Percentiles rank a stretch among this genome's conserved stretches.
phyloP scores from a whole-genome alignment of 2,113 vertebrate genomes.

The Mesembrinibis cayennensis region DNA sequence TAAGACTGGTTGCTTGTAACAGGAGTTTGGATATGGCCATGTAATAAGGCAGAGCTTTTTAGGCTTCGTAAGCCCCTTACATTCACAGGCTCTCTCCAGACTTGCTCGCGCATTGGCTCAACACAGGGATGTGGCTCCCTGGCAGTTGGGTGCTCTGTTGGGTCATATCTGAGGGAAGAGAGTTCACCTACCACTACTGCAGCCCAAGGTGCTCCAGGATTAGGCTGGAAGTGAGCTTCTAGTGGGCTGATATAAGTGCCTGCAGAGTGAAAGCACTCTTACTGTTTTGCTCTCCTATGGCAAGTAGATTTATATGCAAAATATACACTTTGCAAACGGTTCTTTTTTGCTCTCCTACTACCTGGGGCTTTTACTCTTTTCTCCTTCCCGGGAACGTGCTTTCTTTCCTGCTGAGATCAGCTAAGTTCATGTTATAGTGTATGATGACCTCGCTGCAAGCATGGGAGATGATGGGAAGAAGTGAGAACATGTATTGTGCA shows the following conservation, averaged over 20 bases:
- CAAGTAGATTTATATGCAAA: neutral
- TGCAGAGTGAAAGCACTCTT: neutral
- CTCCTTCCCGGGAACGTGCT: neutral
- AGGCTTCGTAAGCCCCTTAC: neutral
- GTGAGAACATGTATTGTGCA: neutral
- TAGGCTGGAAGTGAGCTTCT: neutral
- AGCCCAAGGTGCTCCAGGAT: neutral
- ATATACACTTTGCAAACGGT: neutral
- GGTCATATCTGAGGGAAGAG: no score
- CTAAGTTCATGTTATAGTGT: neutral
- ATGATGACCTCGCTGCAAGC: neutral
- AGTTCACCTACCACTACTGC: neutral
- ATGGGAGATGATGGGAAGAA: neutral
- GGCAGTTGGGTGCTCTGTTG: neutral
- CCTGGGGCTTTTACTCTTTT: neutral
- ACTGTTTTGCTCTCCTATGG: neutral
- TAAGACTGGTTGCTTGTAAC: neutral
- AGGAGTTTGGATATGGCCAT: neutral
- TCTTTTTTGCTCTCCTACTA: neutral
- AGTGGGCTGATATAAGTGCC: neutral
- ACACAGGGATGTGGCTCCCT: neutral
- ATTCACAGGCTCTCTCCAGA: neutral
- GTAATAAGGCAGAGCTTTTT: neutral
- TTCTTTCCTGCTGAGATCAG: neutral
- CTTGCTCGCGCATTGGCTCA: neutral